These are phyloP conservation scores for Stichodactyla mertensii DNA, from an alignment of 64 coral and sea anemone species.

Conservation along the genomic window DNA sequence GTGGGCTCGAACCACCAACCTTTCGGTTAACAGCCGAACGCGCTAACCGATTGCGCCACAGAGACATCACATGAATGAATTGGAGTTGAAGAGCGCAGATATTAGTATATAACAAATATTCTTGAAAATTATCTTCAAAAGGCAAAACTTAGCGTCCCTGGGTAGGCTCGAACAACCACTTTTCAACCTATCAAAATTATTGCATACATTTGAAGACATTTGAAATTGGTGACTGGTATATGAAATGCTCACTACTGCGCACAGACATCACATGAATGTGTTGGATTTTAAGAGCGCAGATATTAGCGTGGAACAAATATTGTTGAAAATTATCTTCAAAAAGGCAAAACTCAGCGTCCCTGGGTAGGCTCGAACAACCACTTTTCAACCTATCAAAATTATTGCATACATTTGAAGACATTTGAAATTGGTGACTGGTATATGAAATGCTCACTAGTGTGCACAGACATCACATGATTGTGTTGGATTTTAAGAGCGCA, in stretches of 20 bases:
- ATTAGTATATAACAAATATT: too few relatives aligned
- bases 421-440: not conserved
- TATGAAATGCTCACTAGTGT: not conserved
- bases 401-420: not conserved
- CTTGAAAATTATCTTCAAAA: too few relatives aligned
- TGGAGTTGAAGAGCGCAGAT: too few relatives aligned
- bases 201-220: not conserved
- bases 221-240: not conserved
- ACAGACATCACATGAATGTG: not conserved
- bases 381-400: not conserved
- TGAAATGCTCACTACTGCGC: not conserved
- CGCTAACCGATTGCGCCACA: constrained; percentile 17
- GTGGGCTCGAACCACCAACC: constrained; percentile 12
- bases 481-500: too few relatives aligned
- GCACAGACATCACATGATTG: not conserved
- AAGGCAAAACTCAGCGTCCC: too few relatives aligned
- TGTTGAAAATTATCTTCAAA: too few relatives aligned
- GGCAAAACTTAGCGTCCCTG: too few relatives aligned
- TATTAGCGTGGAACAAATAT: too few relatives aligned
- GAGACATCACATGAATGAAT: not conserved
- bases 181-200: not conserved
- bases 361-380: too few relatives aligned
- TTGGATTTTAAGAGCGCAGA: too few relatives aligned
- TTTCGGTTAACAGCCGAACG: too few relatives aligned
- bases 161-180: too few relatives aligned